A percentile compares a stretch with the other conserved stretches of the same genome.
Conservation (phyloP, 2,797 vertebrate species). For the Poecilia picta region DNA sequence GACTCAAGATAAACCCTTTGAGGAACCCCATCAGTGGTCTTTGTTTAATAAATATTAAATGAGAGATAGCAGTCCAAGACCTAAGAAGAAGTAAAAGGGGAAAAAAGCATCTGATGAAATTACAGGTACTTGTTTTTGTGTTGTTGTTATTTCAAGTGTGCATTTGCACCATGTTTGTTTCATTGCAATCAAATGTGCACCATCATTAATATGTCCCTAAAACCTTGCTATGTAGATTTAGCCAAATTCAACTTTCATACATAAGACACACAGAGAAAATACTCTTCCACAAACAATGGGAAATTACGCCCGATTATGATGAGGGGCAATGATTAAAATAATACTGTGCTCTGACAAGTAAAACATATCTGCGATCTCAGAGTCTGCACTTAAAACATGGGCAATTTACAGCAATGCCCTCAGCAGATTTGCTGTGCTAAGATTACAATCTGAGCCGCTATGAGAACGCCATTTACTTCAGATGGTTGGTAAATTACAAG, state of each 20-base stretch:
- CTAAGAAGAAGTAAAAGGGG: not conserved
- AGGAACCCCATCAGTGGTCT: not conserved
- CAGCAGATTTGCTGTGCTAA: conserved; percentile 37
- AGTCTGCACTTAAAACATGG: conserved; percentile 35
- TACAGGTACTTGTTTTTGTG: not conserved
- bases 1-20: not conserved
- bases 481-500: conserved; percentile 50
- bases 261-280: conserved; percentile 13
- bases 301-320: conserved; percentile 35
- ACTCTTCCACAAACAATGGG: conserved; percentile 11
- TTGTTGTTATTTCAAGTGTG: not conserved
- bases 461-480: conserved; percentile 55
- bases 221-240: conserved; percentile 2
- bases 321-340: conserved; percentile 25
- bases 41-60: not conserved
- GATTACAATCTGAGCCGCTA: conserved; percentile 69
- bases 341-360: conserved; percentile 25
- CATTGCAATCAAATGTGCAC: not conserved
- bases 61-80: not conserved
- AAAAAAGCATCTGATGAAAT: not conserved
- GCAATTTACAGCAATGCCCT: conserved; percentile 42
- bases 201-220: not conserved
- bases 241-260: conserved; percentile 17
- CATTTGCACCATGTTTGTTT: not conserved
- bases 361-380: conserved; percentile 39